phyloP scores from a whole-genome alignment of 2,888 invertebrate genomes.

The Labia minor region DNA sequence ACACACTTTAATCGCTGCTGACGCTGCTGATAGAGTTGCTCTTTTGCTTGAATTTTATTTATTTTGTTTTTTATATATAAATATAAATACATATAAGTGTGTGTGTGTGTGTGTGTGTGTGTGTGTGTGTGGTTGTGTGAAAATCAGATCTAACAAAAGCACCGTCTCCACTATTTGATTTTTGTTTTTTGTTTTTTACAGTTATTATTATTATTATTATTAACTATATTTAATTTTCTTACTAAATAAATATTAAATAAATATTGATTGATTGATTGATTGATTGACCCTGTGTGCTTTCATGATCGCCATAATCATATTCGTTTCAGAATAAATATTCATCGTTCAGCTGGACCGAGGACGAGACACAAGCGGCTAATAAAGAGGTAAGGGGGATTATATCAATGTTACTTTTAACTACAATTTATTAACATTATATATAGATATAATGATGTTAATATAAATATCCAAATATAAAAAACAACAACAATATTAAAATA shows the following conservation, averaged over 20 bases:
- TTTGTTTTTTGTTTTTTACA: too few relatives aligned
- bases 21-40: too few relatives aligned
- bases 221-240: too few relatives aligned
- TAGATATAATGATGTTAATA: constrained; percentile 8
- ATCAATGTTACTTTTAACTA: background rate
- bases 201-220: too few relatives aligned
- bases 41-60: background rate
- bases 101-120: too few relatives aligned
- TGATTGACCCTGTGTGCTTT: constrained; percentile 6
- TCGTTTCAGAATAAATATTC: constrained; percentile 73
- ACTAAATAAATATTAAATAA: constrained; percentile 15
- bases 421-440: background rate
- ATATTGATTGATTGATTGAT: too few relatives aligned
- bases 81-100: too few relatives aligned
- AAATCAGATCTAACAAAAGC: too few relatives aligned
- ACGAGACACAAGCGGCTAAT: constrained; percentile 54
- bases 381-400: constrained; percentile 46
- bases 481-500: background rate
- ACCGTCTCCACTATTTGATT: too few relatives aligned
- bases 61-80: too few relatives aligned
- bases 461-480: background rate
- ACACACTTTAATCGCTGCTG: background rate
- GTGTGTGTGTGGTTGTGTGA: too few relatives aligned
- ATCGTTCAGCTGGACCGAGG: constrained; percentile 82
- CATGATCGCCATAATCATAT: constrained; percentile 23